A percentile compares a stretch with the other conserved stretches of the same genome.
These are phyloP conservation scores for Syngnathus scovelli DNA, from an alignment of 2,113 vertebrate genomes.

Conservation along the genomic window DNA sequence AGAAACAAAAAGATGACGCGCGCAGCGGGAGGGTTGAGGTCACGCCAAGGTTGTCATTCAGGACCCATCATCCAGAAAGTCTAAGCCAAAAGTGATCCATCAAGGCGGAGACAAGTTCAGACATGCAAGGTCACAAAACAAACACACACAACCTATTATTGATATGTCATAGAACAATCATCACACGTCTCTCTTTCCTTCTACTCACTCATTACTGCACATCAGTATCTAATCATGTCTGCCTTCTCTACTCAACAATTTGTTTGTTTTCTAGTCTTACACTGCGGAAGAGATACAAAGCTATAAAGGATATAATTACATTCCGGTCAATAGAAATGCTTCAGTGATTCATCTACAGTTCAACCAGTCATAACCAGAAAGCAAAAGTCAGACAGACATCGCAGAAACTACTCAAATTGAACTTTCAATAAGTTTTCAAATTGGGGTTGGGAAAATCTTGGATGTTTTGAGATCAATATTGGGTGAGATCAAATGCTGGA, in stretches of 20 bases:
- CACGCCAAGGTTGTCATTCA: conserved; percentile 37
- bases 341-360: background rate
- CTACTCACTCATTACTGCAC: conserved; percentile 8
- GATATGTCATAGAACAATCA: conserved; percentile 8
- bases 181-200: background rate
- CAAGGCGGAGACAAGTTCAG: conserved; percentile 15
- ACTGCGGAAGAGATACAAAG: background rate
- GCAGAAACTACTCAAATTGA: background rate
- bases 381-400: background rate
- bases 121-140: conserved; percentile 7
- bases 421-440: background rate
- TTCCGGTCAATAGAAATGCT: background rate
- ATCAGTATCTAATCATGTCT: conserved; percentile 15
- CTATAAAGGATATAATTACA: background rate
- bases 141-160: background rate
- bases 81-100: conserved; percentile 33
- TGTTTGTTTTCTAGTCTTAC: background rate
- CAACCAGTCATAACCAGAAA: background rate
- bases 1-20: conserved; percentile 30
- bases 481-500: background rate
- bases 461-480: background rate
- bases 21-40: conserved; percentile 23
- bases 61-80: conserved; percentile 30
- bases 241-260: conserved; percentile 18
- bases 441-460: background rate